phyloP scores from a whole-genome alignment of 1,140 invertebrate genomes.

The Neodiprion pinetum region DNA sequence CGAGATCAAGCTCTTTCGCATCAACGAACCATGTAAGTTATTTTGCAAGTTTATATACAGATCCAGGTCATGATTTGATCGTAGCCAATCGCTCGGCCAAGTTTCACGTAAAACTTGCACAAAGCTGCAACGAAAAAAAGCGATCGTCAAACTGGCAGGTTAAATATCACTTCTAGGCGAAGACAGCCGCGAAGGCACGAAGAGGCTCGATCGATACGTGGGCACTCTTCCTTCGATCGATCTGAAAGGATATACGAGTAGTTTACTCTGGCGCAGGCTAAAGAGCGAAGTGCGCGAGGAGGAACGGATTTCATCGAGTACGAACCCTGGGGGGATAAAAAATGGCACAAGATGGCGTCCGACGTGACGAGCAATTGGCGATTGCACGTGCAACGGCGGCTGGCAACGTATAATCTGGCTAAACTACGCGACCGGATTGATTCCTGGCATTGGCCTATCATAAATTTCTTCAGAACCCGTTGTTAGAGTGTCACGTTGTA shows the following conservation, averaged over 20 bases:
- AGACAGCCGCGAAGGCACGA: too few relatives aligned
- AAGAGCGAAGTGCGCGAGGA: conserved; percentile 27
- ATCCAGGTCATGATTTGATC: too few relatives aligned
- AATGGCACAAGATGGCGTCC: conserved; percentile 38
- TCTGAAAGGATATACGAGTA: neutral
- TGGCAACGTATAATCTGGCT: conserved; percentile 46
- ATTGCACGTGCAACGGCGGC: conserved; percentile 2
- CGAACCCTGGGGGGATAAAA: conserved; percentile 19
- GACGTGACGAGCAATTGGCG: conserved; percentile 7
- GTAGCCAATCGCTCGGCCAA: too few relatives aligned
- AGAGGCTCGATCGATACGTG: too few relatives aligned
- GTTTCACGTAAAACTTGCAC: too few relatives aligned
- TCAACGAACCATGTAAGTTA: too few relatives aligned
- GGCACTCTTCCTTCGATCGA: too few relatives aligned
- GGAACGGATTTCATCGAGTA: conserved; percentile 38
- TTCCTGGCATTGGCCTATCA: conserved; percentile 46
- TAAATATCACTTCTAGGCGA: too few relatives aligned
- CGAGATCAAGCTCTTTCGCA: too few relatives aligned
- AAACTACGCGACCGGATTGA: conserved; percentile 47
- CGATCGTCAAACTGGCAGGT: too few relatives aligned
- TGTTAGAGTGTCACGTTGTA: conserved; percentile 39
- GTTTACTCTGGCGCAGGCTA: neutral
- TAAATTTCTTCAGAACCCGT: conserved; percentile 40
- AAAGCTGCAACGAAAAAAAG: too few relatives aligned
- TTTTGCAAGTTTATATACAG: too few relatives aligned